phyloP scores from a whole-genome alignment of 1,140 invertebrate species.

The Asbolus verrucosus region DNA sequence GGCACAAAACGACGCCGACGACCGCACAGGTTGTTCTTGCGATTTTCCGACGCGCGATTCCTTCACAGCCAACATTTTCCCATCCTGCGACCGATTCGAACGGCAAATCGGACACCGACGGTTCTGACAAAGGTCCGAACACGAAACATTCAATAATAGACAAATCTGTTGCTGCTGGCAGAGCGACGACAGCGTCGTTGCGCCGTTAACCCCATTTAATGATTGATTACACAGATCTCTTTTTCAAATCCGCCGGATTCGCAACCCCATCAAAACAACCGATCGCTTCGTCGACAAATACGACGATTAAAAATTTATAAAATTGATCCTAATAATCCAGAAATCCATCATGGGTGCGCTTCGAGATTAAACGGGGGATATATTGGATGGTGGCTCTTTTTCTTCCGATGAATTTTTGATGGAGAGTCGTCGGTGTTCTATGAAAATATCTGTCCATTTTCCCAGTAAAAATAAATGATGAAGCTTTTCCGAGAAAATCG shows the following conservation, averaged over 20 bases:
- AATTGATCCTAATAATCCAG: too few species aligned
- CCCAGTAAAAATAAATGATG: conserved; percentile 37
- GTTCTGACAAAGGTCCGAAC: conserved; percentile 7
- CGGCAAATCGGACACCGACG: neutral
- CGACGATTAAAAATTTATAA: too few species aligned
- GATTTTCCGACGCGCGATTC: too few species aligned
- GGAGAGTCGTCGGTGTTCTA: conserved; percentile 47
- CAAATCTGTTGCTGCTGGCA: conserved; percentile 43
- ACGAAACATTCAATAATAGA: conserved; percentile 29
- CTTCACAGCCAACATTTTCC: too few species aligned
- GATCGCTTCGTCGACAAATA: too few species aligned
- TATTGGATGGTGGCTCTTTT: neutral
- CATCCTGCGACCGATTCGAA: too few species aligned
- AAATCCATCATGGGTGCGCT: neutral
- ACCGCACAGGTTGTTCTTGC: conserved; percentile 4
- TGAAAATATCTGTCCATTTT: conserved; percentile 31
- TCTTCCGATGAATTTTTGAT: conserved; percentile 46
- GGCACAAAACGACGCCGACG: too few species aligned
- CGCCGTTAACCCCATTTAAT: conserved; percentile 43
- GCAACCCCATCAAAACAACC: neutral
- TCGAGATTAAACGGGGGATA: too few species aligned
- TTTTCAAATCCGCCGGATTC: conserved; percentile 9
- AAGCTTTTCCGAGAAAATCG: conserved; percentile 45
- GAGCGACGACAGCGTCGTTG: conserved; percentile 41
- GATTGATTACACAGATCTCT: conserved; percentile 42